These are phyloP conservation scores for Vicugna pacos DNA, from an alignment of 2,113 vertebrate genomes.

Conservation along the genomic window DNA sequence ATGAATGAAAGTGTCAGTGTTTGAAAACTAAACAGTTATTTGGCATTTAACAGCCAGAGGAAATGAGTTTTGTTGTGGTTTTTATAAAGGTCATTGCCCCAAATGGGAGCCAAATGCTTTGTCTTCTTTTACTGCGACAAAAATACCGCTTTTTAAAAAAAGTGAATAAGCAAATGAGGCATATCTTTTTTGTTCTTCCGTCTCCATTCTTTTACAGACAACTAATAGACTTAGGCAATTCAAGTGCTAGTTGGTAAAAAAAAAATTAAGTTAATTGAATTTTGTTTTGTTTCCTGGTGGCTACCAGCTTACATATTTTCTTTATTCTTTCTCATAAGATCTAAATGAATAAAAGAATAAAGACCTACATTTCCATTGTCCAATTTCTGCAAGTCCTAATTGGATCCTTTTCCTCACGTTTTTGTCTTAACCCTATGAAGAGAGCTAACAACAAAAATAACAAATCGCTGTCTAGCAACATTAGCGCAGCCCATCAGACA, in stretches of 20 bases:
- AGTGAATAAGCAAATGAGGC: not conserved
- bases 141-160: not conserved
- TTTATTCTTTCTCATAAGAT: not conserved
- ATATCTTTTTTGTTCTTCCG: not conserved
- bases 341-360: not conserved
- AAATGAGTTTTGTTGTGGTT: not conserved
- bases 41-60: not conserved
- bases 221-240: not conserved
- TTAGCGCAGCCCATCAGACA: not conserved
- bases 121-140: not conserved
- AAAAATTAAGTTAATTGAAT: not conserved
- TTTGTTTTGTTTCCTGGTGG: not conserved
- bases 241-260: not conserved
- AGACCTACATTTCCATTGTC: not conserved
- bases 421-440: not conserved
- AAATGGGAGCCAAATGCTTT: not conserved
- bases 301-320: not conserved
- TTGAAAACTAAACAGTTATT: constrained; percentile 12
- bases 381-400: not conserved
- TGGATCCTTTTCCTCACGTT: not conserved
- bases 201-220: not conserved
- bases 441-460: not conserved
- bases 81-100: not conserved
- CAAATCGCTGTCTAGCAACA: not conserved
- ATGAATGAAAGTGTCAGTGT: not conserved